A percentile compares a stretch with the other conserved stretches of the same genome.
These are phyloP conservation scores for Trachemys scripta DNA, from an alignment of 2,113 vertebrate species.

Conservation along the genomic window DNA sequence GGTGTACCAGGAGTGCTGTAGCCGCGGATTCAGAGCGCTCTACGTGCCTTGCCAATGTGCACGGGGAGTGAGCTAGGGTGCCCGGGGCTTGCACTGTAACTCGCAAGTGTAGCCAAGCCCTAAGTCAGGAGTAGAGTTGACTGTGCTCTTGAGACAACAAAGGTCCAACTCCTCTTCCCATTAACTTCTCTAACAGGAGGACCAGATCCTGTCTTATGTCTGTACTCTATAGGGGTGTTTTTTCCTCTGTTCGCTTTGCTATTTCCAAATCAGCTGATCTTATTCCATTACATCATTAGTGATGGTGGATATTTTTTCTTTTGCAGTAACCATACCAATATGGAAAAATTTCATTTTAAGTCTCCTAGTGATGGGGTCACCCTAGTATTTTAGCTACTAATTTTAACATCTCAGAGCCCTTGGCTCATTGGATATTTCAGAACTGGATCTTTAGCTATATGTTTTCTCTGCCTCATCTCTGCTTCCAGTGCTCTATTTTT, in stretches of 20 bases:
- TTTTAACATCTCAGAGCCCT: not conserved
- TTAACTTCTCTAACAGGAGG: not conserved
- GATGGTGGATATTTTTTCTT: slow-evolving; percentile 4
- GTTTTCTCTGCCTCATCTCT: not conserved
- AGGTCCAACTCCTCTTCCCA: not conserved
- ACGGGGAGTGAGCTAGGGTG: too few relatives aligned
- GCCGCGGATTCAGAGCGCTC: too few relatives aligned
- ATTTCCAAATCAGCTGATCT: not conserved
- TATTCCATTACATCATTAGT: not conserved
- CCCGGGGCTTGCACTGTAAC: too few relatives aligned
- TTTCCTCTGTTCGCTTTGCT: not conserved
- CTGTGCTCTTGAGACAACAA: not conserved
- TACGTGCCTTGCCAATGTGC: too few relatives aligned
- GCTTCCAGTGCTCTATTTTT: not conserved
- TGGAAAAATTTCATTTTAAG: not conserved
- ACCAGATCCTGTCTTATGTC: not conserved
- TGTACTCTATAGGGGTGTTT: not conserved
- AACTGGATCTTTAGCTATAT: not conserved
- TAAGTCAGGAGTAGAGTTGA: rapidly evolving
- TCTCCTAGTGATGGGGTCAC: not conserved
- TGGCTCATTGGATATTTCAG: not conserved
- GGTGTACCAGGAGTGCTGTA: too few relatives aligned
- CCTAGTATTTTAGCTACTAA: not conserved
- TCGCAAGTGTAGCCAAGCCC: too few relatives aligned
- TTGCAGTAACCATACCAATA: not conserved